Evolutionary conservation across 2,888 invertebrate species (phyloP), one percentile per base, ranked within the genome.

Genomic region (Gymnocheta viridis): DNA sequence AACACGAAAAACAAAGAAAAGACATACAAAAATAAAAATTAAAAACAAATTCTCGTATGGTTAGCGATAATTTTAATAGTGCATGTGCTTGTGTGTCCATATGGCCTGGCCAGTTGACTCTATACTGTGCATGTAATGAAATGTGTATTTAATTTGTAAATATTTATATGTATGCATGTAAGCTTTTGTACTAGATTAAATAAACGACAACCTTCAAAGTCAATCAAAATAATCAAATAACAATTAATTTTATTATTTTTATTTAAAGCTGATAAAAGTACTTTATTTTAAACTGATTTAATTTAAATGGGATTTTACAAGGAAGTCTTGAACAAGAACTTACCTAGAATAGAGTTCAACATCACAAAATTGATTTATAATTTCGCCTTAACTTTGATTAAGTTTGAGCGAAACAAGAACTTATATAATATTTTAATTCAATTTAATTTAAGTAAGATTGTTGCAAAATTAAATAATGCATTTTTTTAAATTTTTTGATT

Each of bases 61-160:
- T 10, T n/a, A 17, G 47, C 17, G 19, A 19, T 60, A 38, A 77
- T 67, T 19, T 64, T 5, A n/a, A 27, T 0, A 38, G n/a, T 60
- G 47, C 3, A 29, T 58, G 41, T n/a, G 29, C 19, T n/a, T 17
- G 24, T 2, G 49, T 73, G 12, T 24, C 22, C 56, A n/a, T 29
- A 5, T 29, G 14, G 1, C 5, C 14, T 5, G 47, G 66, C 24
- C 35, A 58, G 56, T 47, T 66, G 66, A 17, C 17, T 3, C 2
- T 56, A 12, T 41, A 2, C 27, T 49, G 6, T 19, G 44, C 10
- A 27, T 69, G 51, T 29, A 19, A 64, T 64, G 49, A 66, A 49
- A 54, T 41, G 27, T 41, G 41, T 14, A 56, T 69, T 54, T 54
- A 69, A 41, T 24, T 38, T 69, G 54, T 69, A n/a, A 14, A 54